phyloP scores from a whole-genome alignment of 2,797 vertebrate genomes.

The Parambassis ranga region DNA sequence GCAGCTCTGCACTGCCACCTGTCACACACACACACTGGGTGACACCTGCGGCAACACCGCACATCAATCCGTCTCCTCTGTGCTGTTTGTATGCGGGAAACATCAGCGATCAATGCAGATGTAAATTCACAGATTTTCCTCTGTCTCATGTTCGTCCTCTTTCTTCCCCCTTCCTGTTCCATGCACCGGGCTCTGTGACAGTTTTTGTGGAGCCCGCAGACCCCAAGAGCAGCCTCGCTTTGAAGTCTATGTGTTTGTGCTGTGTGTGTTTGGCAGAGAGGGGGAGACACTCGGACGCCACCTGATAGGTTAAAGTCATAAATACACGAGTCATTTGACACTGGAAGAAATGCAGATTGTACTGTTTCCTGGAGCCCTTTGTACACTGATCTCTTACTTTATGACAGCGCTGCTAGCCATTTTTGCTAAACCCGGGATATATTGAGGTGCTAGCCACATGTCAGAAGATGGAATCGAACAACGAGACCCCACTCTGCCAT shows the following conservation, averaged over 20 bases:
- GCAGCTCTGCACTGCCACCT: slow-evolving; percentile 47
- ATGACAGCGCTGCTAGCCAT: no score
- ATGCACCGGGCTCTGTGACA: slow-evolving; percentile 7
- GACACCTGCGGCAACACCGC: slow-evolving; percentile 21
- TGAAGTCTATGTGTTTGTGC: slow-evolving; percentile 13
- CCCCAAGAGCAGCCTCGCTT: slow-evolving; percentile 27
- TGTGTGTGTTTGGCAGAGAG: slow-evolving; percentile 2
- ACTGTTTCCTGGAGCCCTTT: no score
- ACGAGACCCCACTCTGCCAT: no score
- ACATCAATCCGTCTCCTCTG: slow-evolving; percentile 21
- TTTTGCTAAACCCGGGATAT: no score
- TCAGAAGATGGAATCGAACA: no score
- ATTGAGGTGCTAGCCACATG: no score
- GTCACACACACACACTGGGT: slow-evolving; percentile 43
- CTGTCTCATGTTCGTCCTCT: background rate
- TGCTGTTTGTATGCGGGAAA: background rate
- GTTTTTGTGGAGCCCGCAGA: slow-evolving; percentile 40
- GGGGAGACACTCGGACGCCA: background rate
- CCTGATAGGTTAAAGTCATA: background rate
- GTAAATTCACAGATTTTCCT: slow-evolving; percentile 1
- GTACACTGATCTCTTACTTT: no score
- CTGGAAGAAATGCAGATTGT: no score
- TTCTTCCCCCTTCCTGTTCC: slow-evolving; percentile 1
- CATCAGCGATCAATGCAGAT: slow-evolving; percentile 23
- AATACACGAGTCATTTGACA: no score